Conservation (phyloP, 2,888 invertebrate species). For the Portevinia maculata region DNA sequence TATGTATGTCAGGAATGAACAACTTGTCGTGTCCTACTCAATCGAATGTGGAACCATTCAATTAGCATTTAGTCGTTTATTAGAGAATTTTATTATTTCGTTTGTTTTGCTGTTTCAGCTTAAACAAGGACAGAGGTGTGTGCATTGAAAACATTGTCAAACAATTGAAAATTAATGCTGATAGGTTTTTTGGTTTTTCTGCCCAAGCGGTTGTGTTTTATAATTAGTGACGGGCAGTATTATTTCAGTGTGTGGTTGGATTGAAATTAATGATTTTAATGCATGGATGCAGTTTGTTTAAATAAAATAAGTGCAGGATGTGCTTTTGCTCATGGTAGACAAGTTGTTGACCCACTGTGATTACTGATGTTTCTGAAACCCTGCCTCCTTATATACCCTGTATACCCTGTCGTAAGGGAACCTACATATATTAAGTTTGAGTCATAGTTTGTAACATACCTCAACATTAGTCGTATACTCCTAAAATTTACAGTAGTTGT, state of each 20-base stretch:
- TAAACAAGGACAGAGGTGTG: not conserved
- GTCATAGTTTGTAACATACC: no score
- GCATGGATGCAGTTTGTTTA: no score
- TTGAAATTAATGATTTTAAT: no score
- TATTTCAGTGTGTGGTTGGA: not conserved
- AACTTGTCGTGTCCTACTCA: not conserved
- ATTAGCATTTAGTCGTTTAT: slow-evolving; percentile 23
- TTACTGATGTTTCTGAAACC: no score
- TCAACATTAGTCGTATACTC: no score
- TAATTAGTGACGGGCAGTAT: not conserved
- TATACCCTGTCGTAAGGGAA: no score
- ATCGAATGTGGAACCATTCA: slow-evolving; percentile 17
- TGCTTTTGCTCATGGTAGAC: no score
- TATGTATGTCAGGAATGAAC: slow-evolving; percentile 10
- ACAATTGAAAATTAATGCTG: not conserved
- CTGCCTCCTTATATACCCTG: no score
- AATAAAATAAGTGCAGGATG: no score
- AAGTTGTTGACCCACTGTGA: no score
- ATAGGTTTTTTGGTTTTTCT: not conserved
- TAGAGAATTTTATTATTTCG: not conserved
- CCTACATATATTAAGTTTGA: no score
- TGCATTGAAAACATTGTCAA: not conserved
- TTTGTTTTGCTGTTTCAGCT: not conserved
- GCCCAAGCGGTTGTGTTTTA: not conserved
- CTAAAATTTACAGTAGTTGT: no score